These are phyloP conservation scores for Lutjanus campechanus DNA, from an alignment of 2,797 vertebrate species.

Conservation along the genomic window DNA sequence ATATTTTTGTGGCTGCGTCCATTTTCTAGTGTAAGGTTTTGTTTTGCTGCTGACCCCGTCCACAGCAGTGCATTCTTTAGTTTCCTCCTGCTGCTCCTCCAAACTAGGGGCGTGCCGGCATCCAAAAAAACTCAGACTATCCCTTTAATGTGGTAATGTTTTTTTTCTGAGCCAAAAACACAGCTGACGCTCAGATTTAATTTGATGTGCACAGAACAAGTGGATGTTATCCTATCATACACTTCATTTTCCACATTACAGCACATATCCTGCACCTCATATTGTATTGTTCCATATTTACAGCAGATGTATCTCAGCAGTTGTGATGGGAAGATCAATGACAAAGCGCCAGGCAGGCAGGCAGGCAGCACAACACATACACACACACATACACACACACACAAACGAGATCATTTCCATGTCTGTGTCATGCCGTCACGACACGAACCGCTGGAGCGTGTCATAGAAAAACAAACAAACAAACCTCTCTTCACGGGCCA, in stretches of 20 bases:
- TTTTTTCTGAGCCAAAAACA: not conserved
- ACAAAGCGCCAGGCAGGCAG: constrained; percentile 22
- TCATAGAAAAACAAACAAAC: constrained; percentile 11
- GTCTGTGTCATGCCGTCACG: not conserved
- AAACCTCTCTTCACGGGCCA: not conserved
- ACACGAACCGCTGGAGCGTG: not conserved
- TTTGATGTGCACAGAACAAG: no score
- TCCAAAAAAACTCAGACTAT: no score
- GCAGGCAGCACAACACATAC: not conserved
- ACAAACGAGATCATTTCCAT: constrained; percentile 17
- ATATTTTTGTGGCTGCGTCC: no score
- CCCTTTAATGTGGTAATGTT: no score
- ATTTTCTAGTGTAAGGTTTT: no score
- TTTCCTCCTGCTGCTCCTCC: no score
- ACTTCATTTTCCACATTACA: constrained; percentile 1
- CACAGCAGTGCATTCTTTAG: no score
- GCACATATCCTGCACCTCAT: not conserved
- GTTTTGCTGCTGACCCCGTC: no score
- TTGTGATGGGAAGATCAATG: constrained; percentile 44
- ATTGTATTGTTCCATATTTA: constrained; percentile 4
- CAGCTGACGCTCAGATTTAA: not conserved
- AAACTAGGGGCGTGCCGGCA: no score
- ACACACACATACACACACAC: not conserved
- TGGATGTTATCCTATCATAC: not conserved
- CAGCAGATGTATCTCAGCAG: not conserved